Evolutionary conservation across 2,888 invertebrate genomes (phyloP), one percentile per base, ranked within the genome.

Genomic region (Apodemia zela): DNA sequence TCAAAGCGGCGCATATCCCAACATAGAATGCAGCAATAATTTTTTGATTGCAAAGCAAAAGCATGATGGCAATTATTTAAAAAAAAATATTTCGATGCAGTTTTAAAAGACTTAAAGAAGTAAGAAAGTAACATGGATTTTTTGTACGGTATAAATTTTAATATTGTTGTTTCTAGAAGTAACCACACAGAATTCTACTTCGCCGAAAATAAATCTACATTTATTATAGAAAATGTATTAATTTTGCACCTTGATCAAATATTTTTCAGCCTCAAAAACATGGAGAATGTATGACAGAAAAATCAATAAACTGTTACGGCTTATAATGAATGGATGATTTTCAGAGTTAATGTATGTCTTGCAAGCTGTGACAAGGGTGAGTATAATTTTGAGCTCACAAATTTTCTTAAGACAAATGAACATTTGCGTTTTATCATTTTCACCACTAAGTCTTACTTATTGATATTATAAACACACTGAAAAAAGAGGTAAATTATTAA

Each of bases 181-280:
- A 51, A 51, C 2, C 51, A 21, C 21, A 51, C 18, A 57, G 45
- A 62, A 58, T 58, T 77, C 78, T 82, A 80, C 78, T 80, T 81
- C 80, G 77, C 73, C 82, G 79, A 71, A 80, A 87, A 87, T 82
- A 86, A 85, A 87, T 80, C 72, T 79, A 83, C 84, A 76, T 85
- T 84, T 85, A 81, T 80, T 78, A 73, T 71, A 71, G 65, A 68
- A 65, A 72, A 77, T 79, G 78, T 81, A 73, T 82, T 84, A 72
- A 80, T 82, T 83, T 79, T 65, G 59, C 63, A 67, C 71, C 69
- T 72, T 69, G 60, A 13, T 33, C 15, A 51, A 33, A 18, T 38
- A 38, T 33, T 38, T 63, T 57, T 35, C 18, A 17, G 25, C 18
- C 29, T 10, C 33, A 61, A n/a, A 17, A 17, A 33, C 18, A 13